These are phyloP conservation scores for Drosophila guanche DNA, from an alignment of 1,140 invertebrate genomes.

Conservation along the genomic window DNA sequence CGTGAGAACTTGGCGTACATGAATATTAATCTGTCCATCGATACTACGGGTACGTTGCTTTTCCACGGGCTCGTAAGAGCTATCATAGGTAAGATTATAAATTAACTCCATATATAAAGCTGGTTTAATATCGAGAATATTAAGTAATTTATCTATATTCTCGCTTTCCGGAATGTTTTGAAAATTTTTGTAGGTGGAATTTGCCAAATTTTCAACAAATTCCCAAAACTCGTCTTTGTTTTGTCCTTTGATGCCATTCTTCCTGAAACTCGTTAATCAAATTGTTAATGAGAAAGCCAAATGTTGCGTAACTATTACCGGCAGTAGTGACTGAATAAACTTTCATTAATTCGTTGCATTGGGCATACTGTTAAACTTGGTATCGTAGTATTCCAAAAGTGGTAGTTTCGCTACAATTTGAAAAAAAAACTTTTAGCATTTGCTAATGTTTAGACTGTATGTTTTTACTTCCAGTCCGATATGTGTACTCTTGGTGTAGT, in stretches of 20 bases:
- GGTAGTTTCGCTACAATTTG: constrained; percentile 85
- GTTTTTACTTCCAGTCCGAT: constrained; percentile 86
- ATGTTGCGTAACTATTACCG: constrained; percentile 65
- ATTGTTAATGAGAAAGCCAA: too few relatives aligned
- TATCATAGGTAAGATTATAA: constrained; percentile 72
- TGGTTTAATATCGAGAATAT: constrained; percentile 52
- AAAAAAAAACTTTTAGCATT: constrained; percentile 64
- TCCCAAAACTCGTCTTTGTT: constrained; percentile 51
- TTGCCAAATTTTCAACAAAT: constrained; percentile 77
- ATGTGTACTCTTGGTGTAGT: constrained; percentile 84
- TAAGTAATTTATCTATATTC: constrained; percentile 49
- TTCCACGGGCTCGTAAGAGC: constrained; percentile 45
- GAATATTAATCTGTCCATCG: constrained; percentile 56
- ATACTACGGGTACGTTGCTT: constrained; percentile 43
- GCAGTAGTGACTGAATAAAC: constrained; percentile 83
- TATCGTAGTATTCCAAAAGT: constrained; percentile 88
- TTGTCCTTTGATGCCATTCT: constrained; percentile 27
- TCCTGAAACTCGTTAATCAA: constrained; percentile 13
- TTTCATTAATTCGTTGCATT: constrained; percentile 83
- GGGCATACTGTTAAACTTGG: constrained; percentile 86
- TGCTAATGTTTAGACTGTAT: constrained; percentile 67
- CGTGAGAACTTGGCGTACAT: constrained; percentile 68
- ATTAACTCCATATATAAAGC: constrained; percentile 75
- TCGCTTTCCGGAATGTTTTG: constrained; percentile 63
- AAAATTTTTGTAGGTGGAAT: constrained; percentile 77